phyloP scores from a whole-genome alignment of 2,797 vertebrate genomes.

The Acridotheres tristis region DNA sequence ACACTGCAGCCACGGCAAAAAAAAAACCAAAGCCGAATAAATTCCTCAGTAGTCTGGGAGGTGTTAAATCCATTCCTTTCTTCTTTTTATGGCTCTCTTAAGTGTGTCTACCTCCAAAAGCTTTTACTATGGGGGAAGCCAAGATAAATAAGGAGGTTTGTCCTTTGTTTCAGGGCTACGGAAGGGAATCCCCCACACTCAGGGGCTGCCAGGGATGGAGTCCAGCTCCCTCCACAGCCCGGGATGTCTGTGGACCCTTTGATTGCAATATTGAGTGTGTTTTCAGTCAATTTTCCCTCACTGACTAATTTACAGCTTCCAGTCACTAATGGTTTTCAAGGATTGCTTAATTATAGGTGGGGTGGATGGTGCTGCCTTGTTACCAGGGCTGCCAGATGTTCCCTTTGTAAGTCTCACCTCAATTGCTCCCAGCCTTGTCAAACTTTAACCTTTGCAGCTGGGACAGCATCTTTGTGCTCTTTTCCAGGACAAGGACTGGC shows the following conservation, averaged over 20 bases:
- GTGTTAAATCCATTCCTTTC: background rate
- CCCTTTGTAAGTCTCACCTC: background rate
- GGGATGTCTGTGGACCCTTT: fast-evolving
- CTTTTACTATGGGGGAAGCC: background rate
- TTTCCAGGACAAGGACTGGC: background rate
- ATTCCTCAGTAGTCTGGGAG: background rate
- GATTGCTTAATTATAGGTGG: background rate
- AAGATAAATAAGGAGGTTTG: background rate
- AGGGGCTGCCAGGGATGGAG: background rate
- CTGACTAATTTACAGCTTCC: background rate
- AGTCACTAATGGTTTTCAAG: background rate
- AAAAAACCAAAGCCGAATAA: too few relatives aligned
- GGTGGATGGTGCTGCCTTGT: background rate
- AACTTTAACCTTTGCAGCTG: background rate
- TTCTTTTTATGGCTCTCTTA: constrained; percentile 17
- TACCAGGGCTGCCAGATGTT: background rate
- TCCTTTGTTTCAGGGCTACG: background rate
- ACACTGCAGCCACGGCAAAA: fast-evolving
- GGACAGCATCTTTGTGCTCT: fast-evolving
- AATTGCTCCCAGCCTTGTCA: background rate
- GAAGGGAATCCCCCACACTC: background rate
- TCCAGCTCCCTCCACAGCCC: fast-evolving
- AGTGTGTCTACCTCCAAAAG: background rate
- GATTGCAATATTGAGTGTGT: fast-evolving
- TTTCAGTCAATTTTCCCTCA: background rate